Percentiles rank a stretch among this genome's conserved stretches.
phyloP scores from a whole-genome alignment of 2,797 vertebrate species.

The Chiloscyllium punctatum region DNA sequence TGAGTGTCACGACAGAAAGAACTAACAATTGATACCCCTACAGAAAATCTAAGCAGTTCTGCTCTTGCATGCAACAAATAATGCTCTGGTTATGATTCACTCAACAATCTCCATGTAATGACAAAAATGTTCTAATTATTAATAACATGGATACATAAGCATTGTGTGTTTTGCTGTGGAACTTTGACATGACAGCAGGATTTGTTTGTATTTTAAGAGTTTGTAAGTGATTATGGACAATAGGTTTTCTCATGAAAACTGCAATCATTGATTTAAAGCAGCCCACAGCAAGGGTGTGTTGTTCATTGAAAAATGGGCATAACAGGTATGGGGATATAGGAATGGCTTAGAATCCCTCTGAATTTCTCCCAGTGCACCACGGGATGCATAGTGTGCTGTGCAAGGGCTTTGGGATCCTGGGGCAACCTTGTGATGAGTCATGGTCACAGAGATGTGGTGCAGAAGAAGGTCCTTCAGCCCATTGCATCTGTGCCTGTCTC shows the following conservation, averaged over 20 bases:
- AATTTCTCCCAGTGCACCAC: too few relatives aligned
- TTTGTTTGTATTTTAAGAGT: neutral
- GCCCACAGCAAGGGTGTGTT: neutral
- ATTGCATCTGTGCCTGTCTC: too few relatives aligned
- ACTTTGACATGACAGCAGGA: neutral
- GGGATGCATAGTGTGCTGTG: too few relatives aligned
- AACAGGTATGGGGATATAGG: neutral
- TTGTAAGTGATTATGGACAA: neutral
- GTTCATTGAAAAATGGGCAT: neutral
- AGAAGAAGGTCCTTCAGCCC: too few relatives aligned
- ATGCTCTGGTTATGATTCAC: neutral
- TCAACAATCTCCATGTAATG: neutral
- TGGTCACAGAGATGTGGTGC: too few relatives aligned
- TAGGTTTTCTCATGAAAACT: neutral
- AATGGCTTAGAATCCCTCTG: neutral
- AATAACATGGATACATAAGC: neutral
- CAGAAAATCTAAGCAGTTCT: neutral
- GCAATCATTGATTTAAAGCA: neutral
- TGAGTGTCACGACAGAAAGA: neutral
- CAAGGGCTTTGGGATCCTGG: too few relatives aligned
- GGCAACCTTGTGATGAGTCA: too few relatives aligned
- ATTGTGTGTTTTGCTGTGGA: neutral
- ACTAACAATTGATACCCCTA: neutral
- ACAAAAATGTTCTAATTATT: neutral
- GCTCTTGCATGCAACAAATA: neutral